Base-by-base conservation (phyloP, 2,797 vertebrate genomes). In the Pangasius macronema region DNA sequence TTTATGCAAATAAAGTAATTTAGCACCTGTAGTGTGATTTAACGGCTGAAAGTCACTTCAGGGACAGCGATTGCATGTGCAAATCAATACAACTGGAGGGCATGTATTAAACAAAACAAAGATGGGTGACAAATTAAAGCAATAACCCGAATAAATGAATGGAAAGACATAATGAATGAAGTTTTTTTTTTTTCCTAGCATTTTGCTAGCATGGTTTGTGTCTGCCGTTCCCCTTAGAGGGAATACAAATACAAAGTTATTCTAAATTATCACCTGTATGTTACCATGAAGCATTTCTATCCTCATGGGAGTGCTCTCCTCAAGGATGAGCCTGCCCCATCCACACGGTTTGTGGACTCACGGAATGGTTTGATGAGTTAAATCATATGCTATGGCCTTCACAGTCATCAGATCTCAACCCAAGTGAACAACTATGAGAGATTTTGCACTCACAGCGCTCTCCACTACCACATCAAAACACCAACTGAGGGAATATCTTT, bases 41-140 rank as follows among this genome's bases (percentile, higher is more conserved):
- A 42, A 59, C 27, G 55, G 9, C 18, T 81, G 22, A 81, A 61
- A 27, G 24, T 18, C 55, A 39, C 79, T 81, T 27, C 36, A 59
- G 77, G 77, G 77, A 80, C 13, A 59, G 18, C 16, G 36, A 59
- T 7, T 46, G 36, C 27, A 82, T 46, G 14, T 7, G 4, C 59
- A 63, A 82, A 82, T 65, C 24, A 46, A 82, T 46, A n/a, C n/a
- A 82, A 65, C 59, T 46, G 39, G 24, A 65, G 10, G 9, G 55
- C 55, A 61, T 81, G 20, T 42, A 42, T 59, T 79, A 76, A 57
- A 79, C 30, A 42, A 42, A 81, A 81, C 59, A 82, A 82, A 63
- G 61, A 82, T 49, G 9, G 13, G 27, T 22, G 42, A 30, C 59
- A 65, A 82, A 65, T 65, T 30, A 30, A 82, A n/a, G 27, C n/a